A percentile compares a stretch with the other conserved stretches of the same genome.
Conservation (phyloP, 2,797 vertebrate genomes). For the Alauda arvensis region DNA sequence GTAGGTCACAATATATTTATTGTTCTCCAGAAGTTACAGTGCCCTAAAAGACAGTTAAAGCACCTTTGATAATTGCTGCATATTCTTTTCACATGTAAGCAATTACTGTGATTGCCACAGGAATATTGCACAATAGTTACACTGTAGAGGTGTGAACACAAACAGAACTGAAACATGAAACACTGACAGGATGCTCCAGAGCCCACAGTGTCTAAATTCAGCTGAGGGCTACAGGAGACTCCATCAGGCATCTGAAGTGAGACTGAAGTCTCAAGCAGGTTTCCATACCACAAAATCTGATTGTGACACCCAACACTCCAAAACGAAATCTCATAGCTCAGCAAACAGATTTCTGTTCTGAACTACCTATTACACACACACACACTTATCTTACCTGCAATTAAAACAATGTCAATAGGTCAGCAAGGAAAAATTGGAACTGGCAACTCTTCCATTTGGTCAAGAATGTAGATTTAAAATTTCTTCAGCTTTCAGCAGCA, state of each 20-base stretch:
- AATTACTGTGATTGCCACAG: neutral
- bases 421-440: neutral
- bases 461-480: neutral
- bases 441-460: neutral
- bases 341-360: neutral
- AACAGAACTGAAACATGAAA: neutral
- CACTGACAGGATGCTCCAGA: neutral
- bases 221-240: neutral
- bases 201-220: neutral
- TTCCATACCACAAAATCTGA: accelerated
- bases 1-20: neutral
- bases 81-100: neutral
- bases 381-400: neutral
- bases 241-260: neutral
- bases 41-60: neutral
- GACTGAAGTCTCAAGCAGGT: neutral
- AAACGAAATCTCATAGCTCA: neutral
- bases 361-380: neutral
- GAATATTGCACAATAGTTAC: neutral
- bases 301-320: neutral
- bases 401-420: neutral
- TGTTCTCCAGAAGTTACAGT: neutral
- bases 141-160: neutral
- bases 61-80: neutral
- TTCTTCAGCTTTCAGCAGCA: neutral